Base-by-base conservation (phyloP, 1,140 invertebrate species). In the Bombus superbus region DNA sequence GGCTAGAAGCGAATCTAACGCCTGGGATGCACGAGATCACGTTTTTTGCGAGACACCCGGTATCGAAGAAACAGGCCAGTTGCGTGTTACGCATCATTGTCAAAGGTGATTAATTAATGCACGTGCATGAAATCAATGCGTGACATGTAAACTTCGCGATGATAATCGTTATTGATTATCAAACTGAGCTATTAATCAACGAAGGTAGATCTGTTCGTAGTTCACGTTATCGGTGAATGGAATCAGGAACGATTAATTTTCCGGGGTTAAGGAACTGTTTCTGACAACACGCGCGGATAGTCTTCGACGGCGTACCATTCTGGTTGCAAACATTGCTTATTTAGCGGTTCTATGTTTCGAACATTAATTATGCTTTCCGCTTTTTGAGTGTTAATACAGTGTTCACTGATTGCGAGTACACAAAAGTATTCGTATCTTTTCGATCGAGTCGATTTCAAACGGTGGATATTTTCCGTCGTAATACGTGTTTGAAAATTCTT, bases 21-120 rank as follows among this genome's bases (percentile, higher is more conserved):
- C 89, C 91, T 35, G 95, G 95, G 18, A 53, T 92, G 32, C 93
- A 95, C 88, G 92, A 94, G 86, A 91, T 95, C 81, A 94, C 92
- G n/a, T 95, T 95, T 86, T 94, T 92, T 81, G 95, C 95, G 38
- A 92, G 92, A 57, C 94, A 95, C 90, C 94, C 95, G 6, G 93
- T 95, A 73, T 95, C 95, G 44, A 95, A 95, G 90, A 94, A 94
- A 81, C 94, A 95, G 88, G 91, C 94, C 47, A 95, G 91, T 79
- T 95, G 95, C 86, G 91, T 92, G 28, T 81, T 95, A 28, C 92
- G 89, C 57, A 95, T 95, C 72, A 93, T 89, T 40, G 93, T 95
- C 75, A 92, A 93, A 92, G 94, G 94, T 95, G 71, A 92, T 91
- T 87, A 83, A 87, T 90, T 74, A 73, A 59, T 68, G 62, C 66